A percentile compares a stretch with the other conserved stretches of the same genome.
These are phyloP conservation scores for Metallyticus violacea DNA, from an alignment of 2,888 invertebrate species.

Conservation along the genomic window DNA sequence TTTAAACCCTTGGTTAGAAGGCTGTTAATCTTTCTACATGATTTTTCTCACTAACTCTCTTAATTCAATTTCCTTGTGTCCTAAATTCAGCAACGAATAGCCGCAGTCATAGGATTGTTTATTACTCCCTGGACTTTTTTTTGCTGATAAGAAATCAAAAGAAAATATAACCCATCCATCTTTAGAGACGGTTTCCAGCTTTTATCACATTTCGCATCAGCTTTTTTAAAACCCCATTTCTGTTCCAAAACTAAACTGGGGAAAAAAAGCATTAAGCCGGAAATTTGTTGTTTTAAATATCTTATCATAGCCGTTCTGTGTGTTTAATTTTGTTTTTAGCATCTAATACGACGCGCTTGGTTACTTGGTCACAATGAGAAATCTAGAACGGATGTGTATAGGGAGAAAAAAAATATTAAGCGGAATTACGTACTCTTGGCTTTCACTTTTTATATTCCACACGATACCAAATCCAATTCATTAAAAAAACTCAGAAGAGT, in stretches of 20 bases:
- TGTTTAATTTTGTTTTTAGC: not conserved
- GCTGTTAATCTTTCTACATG: not conserved
- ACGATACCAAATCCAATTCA: not conserved
- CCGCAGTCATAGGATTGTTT: not conserved
- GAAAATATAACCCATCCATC: not conserved
- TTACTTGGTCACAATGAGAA: not conserved
- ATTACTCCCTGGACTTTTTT: not conserved
- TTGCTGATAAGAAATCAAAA: not conserved
- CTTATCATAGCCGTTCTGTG: not conserved
- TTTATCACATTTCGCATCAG: not conserved
- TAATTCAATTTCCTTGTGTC: not conserved
- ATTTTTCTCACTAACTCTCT: not conserved
- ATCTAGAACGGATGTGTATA: not conserved
- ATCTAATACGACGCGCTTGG: not conserved
- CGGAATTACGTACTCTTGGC: not conserved
- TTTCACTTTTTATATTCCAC: not conserved
- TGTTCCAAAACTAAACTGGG: too few relatives aligned
- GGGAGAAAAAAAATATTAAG: not conserved
- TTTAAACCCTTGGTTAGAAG: too few relatives aligned
- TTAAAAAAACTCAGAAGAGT: not conserved
- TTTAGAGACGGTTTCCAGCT: not conserved
- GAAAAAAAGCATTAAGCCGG: not conserved
- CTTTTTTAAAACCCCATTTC: not conserved
- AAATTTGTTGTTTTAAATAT: not conserved
- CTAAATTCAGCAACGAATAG: not conserved